Conservation (phyloP, 2,888 invertebrate species). For the Cheilosia scutellata region DNA sequence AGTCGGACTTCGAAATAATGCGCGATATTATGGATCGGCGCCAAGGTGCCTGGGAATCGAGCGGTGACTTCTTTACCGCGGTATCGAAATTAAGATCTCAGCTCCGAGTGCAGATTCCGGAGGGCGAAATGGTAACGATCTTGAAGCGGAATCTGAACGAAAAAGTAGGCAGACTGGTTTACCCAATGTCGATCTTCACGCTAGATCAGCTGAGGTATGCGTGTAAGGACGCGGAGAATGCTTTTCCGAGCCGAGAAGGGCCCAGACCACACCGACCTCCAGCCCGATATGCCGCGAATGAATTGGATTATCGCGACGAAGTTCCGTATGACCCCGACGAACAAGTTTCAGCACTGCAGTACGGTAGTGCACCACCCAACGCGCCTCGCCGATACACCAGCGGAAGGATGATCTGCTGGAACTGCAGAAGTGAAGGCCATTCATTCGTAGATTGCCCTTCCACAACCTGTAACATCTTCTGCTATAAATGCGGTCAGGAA, state of each 20-base stretch:
- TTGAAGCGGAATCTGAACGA: neutral
- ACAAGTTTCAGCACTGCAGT: neutral
- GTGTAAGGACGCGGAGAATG: slow-evolving; percentile 14
- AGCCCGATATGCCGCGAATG: neutral
- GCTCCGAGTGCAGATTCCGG: neutral
- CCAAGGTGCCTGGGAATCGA: slow-evolving; percentile 10
- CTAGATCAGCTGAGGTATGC: slow-evolving; percentile 5
- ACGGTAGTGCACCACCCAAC: neutral
- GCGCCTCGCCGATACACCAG: no score
- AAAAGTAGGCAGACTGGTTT: neutral
- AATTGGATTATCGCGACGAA: neutral
- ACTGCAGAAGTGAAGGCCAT: neutral
- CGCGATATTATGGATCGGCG: slow-evolving; percentile 12
- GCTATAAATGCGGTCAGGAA: slow-evolving; percentile 5
- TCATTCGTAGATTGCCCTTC: neutral
- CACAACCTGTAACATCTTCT: neutral
- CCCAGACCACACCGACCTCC: neutral
- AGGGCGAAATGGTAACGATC: neutral
- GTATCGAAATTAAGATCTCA: slow-evolving; percentile 9
- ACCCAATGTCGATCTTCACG: neutral
- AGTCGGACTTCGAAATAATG: slow-evolving; percentile 11
- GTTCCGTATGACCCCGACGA: neutral
- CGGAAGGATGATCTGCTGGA: neutral
- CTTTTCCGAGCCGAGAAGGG: neutral
- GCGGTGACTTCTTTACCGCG: neutral